Base-by-base conservation (phyloP, 2,888 invertebrate genomes). In the Dioctria linearis region DNA sequence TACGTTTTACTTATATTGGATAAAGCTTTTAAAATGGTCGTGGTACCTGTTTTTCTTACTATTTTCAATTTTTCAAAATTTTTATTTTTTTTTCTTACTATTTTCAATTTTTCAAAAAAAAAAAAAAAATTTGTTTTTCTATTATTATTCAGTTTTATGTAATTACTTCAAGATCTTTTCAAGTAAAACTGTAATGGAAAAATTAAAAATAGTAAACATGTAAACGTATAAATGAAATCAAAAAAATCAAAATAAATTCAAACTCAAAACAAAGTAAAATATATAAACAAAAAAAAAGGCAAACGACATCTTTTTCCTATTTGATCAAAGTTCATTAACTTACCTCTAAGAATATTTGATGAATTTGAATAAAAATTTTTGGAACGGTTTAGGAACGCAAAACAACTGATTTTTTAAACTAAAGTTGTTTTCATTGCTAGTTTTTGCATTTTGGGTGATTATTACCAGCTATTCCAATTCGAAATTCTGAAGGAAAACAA, bases 11-110 rank as follows among this genome's bases (percentile, higher is more conserved):
- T 25, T 25, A 25, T 25, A 25, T 25, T 25, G 25, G 46, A 75
- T 40, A 75, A 75, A 80, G 80, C 61, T 79, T 81, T 78, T 66
- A 39, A 79, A 82, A 82, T 82, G 83, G 84, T 84, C 84, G 84
- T 83, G 84, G 84, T 84, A 84, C 84, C 84, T 83, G 84, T 82
- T 82, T 79, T 78, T 59, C 42, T 59, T 78, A 81, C 80, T 61
- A 66, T 71, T 65, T 78, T 82, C 80, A 80, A 76, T 81, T 66
- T 78, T 65, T 75, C 80, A 82, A 82, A 80, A 71, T 59, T 81
- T 82, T 80, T 81, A 84, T 83, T 82, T 25, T 42, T 75, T 75
- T 57, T 11, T 11, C 2, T 11, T 57, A 9, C 80, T 61, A 66
- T 71, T 65, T 78, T 82, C 80, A 80, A 76, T 81, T 66, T 78